Evolutionary conservation across 2,888 invertebrate genomes (phyloP), one percentile per base, ranked within the genome.

Genomic region (Carcina quercana): DNA sequence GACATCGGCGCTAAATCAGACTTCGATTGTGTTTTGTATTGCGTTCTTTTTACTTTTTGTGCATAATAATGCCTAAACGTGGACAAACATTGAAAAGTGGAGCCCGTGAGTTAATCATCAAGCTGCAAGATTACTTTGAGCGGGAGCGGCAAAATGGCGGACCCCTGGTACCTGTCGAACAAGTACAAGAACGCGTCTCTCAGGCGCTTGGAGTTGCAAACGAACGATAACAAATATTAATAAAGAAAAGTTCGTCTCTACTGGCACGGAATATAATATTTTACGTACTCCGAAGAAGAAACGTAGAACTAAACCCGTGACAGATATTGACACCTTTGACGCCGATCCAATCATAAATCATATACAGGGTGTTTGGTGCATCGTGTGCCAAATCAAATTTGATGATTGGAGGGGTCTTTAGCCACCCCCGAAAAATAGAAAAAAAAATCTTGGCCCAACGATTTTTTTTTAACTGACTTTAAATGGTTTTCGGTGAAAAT

Each of bases 91-190:
- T 37, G 19, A 42, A 39, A 28, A 36, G 37, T 32, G 30, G 14
- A 31, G 19, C 35, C 22, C 37, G 39, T 26, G 39, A 43, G 29
- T 30, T 34, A 21, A 30, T 34, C 20, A 28, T 38, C 15, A 37
- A 38, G 26, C 26, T 42, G 15, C 32, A 37, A 27, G 24, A 34
- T 31, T 43, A 43, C 30, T 40, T 43, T 34, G 39, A 40, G 32
- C 37, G 40, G 13, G 42, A 43, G 24, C 13, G 29, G 25, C 34
- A 29, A 29, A 37, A 40, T 34, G 36, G 32, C 13, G 39, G 40
- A 30, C 42, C 40, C 21, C 22, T 43, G 17, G 2, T 38, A 28
- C 37, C 37, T 28, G 30, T 43, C 28, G 25, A 33, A 24, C 42
- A 34, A n/a, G n/a, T n/a, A n/a, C n/a, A n/a, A n/a, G 36, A 43